phyloP scores from a whole-genome alignment of 2,888 invertebrate species.

The Ormyrus thymus region DNA sequence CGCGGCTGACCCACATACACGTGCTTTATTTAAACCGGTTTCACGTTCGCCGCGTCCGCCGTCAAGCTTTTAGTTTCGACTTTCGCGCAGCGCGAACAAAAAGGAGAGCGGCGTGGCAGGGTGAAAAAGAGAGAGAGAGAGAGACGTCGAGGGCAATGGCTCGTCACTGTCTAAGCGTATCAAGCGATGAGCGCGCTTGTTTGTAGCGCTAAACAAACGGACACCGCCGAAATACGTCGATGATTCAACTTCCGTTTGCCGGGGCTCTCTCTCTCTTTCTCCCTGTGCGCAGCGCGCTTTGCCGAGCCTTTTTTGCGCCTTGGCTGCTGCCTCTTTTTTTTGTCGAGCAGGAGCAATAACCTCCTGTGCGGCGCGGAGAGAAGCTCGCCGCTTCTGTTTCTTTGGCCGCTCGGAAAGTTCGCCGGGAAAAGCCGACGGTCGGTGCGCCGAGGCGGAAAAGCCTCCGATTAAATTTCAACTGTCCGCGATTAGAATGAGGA shows the following conservation, averaged over 20 bases:
- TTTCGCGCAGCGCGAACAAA: slow-evolving; percentile 59
- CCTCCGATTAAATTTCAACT: slow-evolving; percentile 18
- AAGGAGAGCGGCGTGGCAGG: neutral
- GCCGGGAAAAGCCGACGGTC: slow-evolving; percentile 8
- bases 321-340: neutral
- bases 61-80: slow-evolving; percentile 69
- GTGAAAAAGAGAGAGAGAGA: slow-evolving; percentile 13
- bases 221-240: slow-evolving; percentile 41
- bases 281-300: neutral
- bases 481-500: no score
- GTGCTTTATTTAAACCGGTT: slow-evolving; percentile 75
- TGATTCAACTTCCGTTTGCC: slow-evolving; percentile 52
- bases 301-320: neutral
- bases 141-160: slow-evolving; percentile 30
- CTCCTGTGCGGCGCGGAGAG: slow-evolving; percentile 28
- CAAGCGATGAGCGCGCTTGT: slow-evolving; percentile 14
- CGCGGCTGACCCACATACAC: slow-evolving; percentile 74
- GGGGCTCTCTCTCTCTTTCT: neutral
- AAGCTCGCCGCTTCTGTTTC: slow-evolving; percentile 47
- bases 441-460: no score
- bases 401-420: slow-evolving; percentile 22
- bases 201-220: slow-evolving; percentile 20
- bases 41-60: slow-evolving; percentile 63
- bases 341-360: neutral
- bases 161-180: slow-evolving; percentile 53